phyloP scores from a whole-genome alignment of 2,888 invertebrate genomes.

The Rosalia funebris region DNA sequence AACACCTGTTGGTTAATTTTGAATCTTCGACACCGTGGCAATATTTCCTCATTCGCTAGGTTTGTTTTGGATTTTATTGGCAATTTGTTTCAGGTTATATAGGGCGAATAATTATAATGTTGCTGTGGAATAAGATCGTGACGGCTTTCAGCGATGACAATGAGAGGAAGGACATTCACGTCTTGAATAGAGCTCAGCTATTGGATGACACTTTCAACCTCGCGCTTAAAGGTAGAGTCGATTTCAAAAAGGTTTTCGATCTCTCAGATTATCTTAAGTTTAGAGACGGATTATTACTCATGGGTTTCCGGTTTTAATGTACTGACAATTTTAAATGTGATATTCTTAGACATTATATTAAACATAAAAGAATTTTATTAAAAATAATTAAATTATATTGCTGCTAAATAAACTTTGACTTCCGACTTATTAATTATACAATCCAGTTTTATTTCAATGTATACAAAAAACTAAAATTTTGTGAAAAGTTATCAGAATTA shows the following conservation, averaged over 20 bases:
- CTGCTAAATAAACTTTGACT: no score
- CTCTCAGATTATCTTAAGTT: constrained; percentile 74
- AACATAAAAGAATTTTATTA: no score
- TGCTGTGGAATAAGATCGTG: constrained; percentile 72
- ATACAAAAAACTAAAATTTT: no score
- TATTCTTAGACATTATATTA: no score
- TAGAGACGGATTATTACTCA: constrained; percentile 76
- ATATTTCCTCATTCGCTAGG: no score
- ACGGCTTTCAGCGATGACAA: constrained; percentile 63
- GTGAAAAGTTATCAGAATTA: no score
- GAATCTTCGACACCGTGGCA: not conserved
- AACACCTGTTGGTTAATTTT: not conserved
- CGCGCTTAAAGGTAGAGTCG: constrained; percentile 66
- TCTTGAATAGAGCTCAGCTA: constrained; percentile 77
- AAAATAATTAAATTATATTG: no score
- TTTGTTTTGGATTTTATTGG: no score
- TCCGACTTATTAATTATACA: no score
- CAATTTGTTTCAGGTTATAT: constrained; percentile 73
- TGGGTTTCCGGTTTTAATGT: constrained; percentile 72
- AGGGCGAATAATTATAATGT: constrained; percentile 73
- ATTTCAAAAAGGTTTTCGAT: constrained; percentile 70
- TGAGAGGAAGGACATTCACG: constrained; percentile 66
- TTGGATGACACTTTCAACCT: constrained; percentile 79
- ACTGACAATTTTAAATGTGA: no score
- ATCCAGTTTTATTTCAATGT: no score